A percentile compares a stretch with the other conserved stretches of the same genome.
Conservation (phyloP, 1,140 invertebrate species). For the Acyrthosiphon pisum region DNA sequence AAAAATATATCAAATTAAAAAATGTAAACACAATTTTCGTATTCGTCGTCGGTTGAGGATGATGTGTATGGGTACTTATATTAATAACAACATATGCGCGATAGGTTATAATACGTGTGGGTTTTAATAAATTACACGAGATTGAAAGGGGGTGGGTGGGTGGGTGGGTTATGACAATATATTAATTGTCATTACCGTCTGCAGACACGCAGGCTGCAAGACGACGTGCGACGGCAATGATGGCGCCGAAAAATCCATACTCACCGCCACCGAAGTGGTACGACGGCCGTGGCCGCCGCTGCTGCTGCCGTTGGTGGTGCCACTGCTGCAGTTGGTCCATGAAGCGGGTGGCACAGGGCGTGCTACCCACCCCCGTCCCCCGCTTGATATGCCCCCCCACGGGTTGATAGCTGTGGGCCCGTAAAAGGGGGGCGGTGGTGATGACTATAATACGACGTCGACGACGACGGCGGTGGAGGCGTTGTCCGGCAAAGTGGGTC, state of each 20-base stretch:
- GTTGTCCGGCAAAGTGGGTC: slow-evolving; percentile 57
- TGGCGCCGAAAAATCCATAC: slow-evolving; percentile 49
- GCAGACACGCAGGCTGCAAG: background rate
- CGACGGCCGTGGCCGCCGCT: background rate
- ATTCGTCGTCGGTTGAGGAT: background rate
- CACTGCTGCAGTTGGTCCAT: slow-evolving; percentile 42
- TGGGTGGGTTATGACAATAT: background rate
- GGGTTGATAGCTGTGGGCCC: background rate
- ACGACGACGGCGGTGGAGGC: slow-evolving; percentile 22
- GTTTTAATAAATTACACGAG: background rate
- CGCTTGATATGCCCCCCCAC: background rate
- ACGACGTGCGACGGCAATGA: background rate
- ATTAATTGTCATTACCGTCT: background rate
- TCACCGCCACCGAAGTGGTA: background rate
- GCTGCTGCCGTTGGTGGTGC: slow-evolving; percentile 11
- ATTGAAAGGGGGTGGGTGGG: background rate
- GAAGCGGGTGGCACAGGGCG: background rate
- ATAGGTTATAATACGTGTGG: background rate
- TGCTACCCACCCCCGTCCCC: background rate
- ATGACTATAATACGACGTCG: background rate
- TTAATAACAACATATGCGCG: background rate
- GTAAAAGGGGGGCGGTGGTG: background rate
- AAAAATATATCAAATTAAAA: background rate
- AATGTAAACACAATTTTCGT: slow-evolving; percentile 2
- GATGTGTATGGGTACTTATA: background rate